These are phyloP conservation scores for Chlorocebus sabaeus DNA, from an alignment of 2,113 vertebrate genomes.

Conservation along the genomic window DNA sequence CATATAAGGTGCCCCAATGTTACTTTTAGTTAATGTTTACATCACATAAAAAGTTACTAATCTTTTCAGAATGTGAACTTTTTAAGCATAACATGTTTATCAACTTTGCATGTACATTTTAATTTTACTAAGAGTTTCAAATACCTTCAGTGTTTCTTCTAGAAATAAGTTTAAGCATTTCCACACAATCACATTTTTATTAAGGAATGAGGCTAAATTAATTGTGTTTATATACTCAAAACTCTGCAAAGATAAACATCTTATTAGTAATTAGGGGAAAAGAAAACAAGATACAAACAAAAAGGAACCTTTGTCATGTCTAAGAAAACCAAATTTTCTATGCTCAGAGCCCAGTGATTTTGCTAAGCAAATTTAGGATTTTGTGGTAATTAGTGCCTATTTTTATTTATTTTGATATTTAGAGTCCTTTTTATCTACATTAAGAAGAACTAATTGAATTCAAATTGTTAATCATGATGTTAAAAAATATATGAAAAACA, in stretches of 20 bases:
- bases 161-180: not conserved
- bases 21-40: not conserved
- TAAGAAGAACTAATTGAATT: not conserved
- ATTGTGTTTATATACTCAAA: not conserved
- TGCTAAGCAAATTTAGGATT: not conserved
- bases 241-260: not conserved
- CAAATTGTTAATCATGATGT: not conserved
- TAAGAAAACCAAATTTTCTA: not conserved
- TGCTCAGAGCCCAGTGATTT: not conserved
- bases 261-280: not conserved
- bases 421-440: not conserved
- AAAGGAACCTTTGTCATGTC: not conserved
- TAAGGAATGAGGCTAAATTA: not conserved
- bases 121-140: not conserved
- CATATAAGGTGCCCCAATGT: not conserved
- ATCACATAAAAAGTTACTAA: not conserved
- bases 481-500: not conserved
- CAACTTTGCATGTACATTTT: not conserved
- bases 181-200: not conserved
- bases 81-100: not conserved
- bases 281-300: not conserved
- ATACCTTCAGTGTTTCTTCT: not conserved
- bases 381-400: not conserved
- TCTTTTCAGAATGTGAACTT: not conserved
- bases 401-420: not conserved